Conservation (phyloP, 1,140 invertebrate genomes). For the Tetraneura akinire region DNA sequence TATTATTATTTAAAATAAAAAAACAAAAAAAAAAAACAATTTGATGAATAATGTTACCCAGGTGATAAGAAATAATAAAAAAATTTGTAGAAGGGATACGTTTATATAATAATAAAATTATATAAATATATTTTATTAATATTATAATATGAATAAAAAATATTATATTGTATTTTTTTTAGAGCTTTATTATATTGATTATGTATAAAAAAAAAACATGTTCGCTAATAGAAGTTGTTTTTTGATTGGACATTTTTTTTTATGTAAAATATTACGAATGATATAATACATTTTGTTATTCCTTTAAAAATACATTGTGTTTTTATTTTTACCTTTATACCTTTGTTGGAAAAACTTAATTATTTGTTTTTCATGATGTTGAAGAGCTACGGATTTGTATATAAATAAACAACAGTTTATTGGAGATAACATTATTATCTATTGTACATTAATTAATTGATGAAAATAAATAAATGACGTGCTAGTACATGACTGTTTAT, state of each 20-base stretch:
- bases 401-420: too few relatives aligned
- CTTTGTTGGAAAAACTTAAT: too few relatives aligned
- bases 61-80: constrained; percentile 39
- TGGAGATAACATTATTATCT: too few relatives aligned
- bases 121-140: constrained; percentile 50
- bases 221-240: constrained; percentile 49
- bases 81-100: constrained; percentile 44
- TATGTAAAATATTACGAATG: constrained; percentile 46
- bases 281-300: constrained; percentile 51
- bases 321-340: neutral
- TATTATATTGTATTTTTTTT: constrained; percentile 51
- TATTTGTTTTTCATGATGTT: too few relatives aligned
- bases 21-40: neutral
- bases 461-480: too few relatives aligned
- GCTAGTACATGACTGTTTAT: too few relatives aligned
- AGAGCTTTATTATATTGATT: constrained; percentile 50
- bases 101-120: constrained; percentile 46
- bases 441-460: too few relatives aligned
- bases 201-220: constrained; percentile 32
- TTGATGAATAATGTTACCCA: constrained; percentile 30
- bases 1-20: constrained; percentile 11
- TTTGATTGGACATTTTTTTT: constrained; percentile 39
- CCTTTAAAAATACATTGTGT: constrained; percentile 7
- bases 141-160: constrained; percentile 37
- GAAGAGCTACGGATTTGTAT: too few relatives aligned